phyloP scores from a whole-genome alignment of 2,113 vertebrate species.

The Sturnira hondurensis region DNA sequence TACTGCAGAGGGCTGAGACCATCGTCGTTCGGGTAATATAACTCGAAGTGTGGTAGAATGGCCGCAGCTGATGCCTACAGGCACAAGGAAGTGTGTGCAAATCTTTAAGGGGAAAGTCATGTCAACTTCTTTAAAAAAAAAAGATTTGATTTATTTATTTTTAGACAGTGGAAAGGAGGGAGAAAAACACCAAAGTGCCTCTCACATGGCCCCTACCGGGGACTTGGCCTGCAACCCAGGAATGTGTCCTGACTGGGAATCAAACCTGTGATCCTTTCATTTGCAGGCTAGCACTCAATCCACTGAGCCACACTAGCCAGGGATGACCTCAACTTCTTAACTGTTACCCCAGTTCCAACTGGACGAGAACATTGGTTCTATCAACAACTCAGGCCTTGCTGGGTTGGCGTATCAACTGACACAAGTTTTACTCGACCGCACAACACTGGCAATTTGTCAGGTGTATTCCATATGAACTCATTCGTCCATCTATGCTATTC shows the following conservation, averaged over 20 bases:
- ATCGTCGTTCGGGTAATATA: background rate
- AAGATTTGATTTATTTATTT: no score
- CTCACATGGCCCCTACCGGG: no score
- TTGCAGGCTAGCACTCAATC: no score
- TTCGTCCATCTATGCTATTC: background rate
- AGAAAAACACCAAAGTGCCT: no score
- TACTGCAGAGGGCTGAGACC: background rate
- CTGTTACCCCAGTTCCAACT: background rate
- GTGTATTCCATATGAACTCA: background rate
- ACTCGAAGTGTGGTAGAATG: background rate
- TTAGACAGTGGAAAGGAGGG: no score
- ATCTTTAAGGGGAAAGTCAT: background rate
- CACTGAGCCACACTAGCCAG: no score
- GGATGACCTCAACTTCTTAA: background rate
- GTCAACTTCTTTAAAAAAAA: background rate
- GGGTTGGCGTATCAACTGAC: background rate
- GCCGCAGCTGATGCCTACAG: background rate
- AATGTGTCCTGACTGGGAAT: no score
- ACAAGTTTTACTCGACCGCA: background rate
- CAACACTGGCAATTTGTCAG: background rate
- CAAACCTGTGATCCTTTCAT: no score
- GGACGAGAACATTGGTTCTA: background rate
- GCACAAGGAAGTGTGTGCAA: background rate
- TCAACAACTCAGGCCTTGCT: background rate
- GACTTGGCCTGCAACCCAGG: no score